These are phyloP conservation scores for Trichosurus vulpecula DNA, from an alignment of 2,797 vertebrate genomes.

Conservation along the genomic window DNA sequence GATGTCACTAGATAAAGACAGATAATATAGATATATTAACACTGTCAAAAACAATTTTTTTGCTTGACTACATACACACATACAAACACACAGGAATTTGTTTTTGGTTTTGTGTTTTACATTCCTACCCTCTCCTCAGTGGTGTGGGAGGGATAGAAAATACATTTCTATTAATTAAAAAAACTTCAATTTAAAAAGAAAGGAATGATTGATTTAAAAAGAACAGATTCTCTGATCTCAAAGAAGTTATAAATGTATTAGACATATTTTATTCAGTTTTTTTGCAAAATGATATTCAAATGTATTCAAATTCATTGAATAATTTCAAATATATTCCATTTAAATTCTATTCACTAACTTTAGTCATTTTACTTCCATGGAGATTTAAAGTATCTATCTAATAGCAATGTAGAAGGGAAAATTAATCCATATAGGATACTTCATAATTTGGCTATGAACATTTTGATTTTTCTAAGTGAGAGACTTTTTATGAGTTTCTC, in stretches of 20 bases:
- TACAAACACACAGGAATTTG: neutral
- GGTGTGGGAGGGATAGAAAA: neutral
- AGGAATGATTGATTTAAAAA: neutral
- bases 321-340: no score
- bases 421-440: neutral
- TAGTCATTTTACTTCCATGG: no score
- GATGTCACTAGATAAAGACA: neutral
- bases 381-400: neutral
- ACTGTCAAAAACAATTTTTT: neutral
- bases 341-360: no score
- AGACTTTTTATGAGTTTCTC: neutral
- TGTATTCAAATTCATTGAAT: no score
- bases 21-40: no score
- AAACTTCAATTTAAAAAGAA: neutral
- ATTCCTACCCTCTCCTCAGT: neutral
- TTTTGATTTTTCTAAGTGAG: neutral
- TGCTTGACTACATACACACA: neutral
- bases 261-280: no score
- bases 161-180: neutral
- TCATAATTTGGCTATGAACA: neutral
- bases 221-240: neutral
- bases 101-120: neutral
- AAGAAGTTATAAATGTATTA: neutral
- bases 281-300: no score
- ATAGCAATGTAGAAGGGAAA: neutral